A percentile compares a stretch with the other conserved stretches of the same genome.
Evolutionary conservation across 2,888 invertebrate genomes (phyloP).

Genomic region (Parapristionchus giblindavisi): DNA sequence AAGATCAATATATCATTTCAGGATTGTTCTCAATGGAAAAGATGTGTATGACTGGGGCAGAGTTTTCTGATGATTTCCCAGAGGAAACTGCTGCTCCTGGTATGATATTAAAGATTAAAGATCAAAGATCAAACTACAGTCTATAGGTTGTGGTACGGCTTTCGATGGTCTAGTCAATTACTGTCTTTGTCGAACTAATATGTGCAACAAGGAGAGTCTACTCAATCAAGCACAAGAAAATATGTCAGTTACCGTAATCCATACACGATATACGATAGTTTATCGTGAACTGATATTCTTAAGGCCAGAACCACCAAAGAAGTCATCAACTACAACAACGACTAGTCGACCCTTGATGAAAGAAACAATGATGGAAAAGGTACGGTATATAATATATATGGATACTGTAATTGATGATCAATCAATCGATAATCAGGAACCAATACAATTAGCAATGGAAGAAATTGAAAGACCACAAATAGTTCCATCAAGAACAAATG

Average conservation of each 20-base stretch:
- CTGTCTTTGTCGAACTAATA: constrained; percentile 57
- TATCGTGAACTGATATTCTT: neutral
- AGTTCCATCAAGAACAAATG: neutral
- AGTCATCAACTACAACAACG: neutral
- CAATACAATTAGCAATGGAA: constrained; percentile 17
- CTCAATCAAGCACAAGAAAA: constrained; percentile 53
- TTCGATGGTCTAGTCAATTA: constrained; percentile 62
- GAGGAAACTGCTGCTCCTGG: constrained; percentile 47
- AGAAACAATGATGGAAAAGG: constrained; percentile 12
- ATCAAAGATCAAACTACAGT: no score
- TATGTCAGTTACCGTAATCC: constrained; percentile 41
- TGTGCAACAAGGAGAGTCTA: constrained; percentile 55
- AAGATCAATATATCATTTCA: constrained; percentile 34
- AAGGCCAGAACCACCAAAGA: neutral
- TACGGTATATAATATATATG: neutral
- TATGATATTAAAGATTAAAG: no score
- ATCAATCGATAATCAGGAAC: neutral
- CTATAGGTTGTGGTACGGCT: constrained; percentile 57
- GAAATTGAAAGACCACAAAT: constrained; percentile 7
- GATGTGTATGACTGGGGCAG: constrained; percentile 54
- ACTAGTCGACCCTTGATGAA: constrained; percentile 27
- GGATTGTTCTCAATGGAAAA: constrained; percentile 61
- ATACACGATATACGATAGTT: neutral
- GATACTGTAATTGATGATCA: neutral
- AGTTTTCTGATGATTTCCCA: constrained; percentile 53